Evolutionary conservation across 2,797 vertebrate species (phyloP).

Genomic region (Crenuchus spilurus): DNA sequence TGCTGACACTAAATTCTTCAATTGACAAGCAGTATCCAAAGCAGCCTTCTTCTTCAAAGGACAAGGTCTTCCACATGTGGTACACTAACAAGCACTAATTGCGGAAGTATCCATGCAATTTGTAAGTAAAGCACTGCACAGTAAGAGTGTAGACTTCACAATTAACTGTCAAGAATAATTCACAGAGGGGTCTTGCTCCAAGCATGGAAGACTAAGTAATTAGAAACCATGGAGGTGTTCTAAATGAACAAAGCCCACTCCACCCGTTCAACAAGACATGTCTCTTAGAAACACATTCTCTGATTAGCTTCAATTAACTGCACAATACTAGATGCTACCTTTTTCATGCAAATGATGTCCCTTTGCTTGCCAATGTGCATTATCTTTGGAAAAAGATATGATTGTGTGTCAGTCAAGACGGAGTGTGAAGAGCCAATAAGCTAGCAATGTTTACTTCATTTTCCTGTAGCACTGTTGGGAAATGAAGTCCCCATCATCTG

Average conservation of each 20-base stretch:
- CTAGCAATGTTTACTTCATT: slow-evolving; percentile 54
- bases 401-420: slow-evolving; percentile 58
- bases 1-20: too few relatives aligned
- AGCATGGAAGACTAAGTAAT: slow-evolving; percentile 69
- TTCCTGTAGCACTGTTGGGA: slow-evolving; percentile 54
- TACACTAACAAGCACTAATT: slow-evolving; percentile 6
- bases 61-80: slow-evolving; percentile 1
- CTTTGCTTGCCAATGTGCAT: slow-evolving; percentile 58
- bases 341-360: slow-evolving; percentile 64
- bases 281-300: slow-evolving; percentile 58
- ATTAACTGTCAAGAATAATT: slow-evolving; percentile 74
- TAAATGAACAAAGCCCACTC: slow-evolving; percentile 69
- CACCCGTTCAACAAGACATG: slow-evolving; percentile 49
- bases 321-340: slow-evolving; percentile 61
- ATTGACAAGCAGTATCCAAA: neutral
- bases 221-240: slow-evolving; percentile 72
- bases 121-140: neutral
- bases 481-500: slow-evolving; percentile 67
- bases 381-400: slow-evolving; percentile 52
- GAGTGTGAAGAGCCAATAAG: slow-evolving; percentile 57
- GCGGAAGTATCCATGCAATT: slow-evolving; percentile 6
- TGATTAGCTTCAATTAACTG: slow-evolving; percentile 78
- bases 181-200: slow-evolving; percentile 56
- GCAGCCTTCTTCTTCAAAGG: neutral
- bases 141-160: slow-evolving; percentile 54